Evolutionary conservation across 2,888 invertebrate species (phyloP), one percentile per base, ranked within the genome.

Genomic region (Acronicta psi): DNA sequence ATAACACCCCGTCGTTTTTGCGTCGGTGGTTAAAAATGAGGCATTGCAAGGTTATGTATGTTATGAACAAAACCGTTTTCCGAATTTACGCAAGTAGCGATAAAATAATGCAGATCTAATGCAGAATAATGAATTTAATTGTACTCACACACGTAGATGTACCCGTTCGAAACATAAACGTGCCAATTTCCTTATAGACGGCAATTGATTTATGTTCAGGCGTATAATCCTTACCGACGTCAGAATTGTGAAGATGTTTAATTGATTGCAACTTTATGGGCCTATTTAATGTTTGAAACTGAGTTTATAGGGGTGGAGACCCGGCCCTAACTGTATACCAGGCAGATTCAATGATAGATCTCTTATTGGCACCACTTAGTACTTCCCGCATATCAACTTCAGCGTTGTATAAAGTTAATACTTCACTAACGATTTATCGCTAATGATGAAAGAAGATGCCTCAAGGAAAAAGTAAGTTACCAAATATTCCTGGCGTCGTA

Each of bases 221-320:
- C 65, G 42, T 73, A 77, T 69, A 66, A 60, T 59, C 58, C 65
- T 66, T 69, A 72, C 70, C 64, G 53, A 72, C 73, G 64, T 70
- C 65, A 73, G 70, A 71, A 75, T 72, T 77, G 75, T 77, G 75
- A 69, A 69, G 65, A 77, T 77, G 67, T 80, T 79, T 82, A 78
- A 84, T 81, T 81, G 77, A 79, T 79, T 74, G 66, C 72, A 65
- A 73, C 72, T 83, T 85, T 84, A 84, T 73, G 71, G 68, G 64
- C 56, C 74, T 73, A 79, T 80, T 79, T 80, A 72, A 82, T 75
- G 76, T 73, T 74, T 66, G 63, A 68, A 64, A 63, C 67, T 55
- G 42, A 68, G 65, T 81, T 77, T 79, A 79, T 73, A 59, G 63
- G 70, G 60, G 73, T 74, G 62, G 64, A 66, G 69, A 69, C 53